phyloP scores from a whole-genome alignment of 2,113 vertebrate species.

The Odontophorus gujanensis region DNA sequence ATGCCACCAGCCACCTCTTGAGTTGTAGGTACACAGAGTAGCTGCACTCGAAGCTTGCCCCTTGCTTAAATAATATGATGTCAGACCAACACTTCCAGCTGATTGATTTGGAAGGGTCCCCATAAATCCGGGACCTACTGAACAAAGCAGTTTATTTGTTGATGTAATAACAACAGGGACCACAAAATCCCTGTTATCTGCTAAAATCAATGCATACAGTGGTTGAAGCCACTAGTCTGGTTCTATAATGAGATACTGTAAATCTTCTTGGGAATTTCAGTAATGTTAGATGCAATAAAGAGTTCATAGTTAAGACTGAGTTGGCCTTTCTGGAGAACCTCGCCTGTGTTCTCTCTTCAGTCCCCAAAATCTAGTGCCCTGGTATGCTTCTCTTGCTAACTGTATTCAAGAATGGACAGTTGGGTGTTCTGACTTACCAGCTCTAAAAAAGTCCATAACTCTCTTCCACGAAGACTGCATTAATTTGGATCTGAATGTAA shows the following conservation, averaged over 20 bases:
- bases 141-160: not conserved
- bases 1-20: not conserved
- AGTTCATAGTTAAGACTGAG: not conserved
- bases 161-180: not conserved
- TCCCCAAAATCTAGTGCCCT: not conserved
- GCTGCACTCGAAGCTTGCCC: not conserved
- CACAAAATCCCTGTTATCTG: not conserved
- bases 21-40: not conserved
- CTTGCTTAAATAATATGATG: not conserved
- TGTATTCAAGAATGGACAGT: not conserved
- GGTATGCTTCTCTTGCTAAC: not conserved
- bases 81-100: not conserved
- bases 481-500: not conserved
- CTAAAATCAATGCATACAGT: rapidly evolving
- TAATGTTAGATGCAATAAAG: not conserved
- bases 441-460: not conserved
- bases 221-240: not conserved
- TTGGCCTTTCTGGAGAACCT: not conserved
- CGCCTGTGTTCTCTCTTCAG: not conserved
- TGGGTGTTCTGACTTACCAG: not conserved
- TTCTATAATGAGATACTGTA: not conserved
- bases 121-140: not conserved
- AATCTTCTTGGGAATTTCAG: not conserved
- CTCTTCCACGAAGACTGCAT: not conserved
- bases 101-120: not conserved